Evolutionary conservation across 2,797 vertebrate species (phyloP).

Genomic region (Tapera naevia): DNA sequence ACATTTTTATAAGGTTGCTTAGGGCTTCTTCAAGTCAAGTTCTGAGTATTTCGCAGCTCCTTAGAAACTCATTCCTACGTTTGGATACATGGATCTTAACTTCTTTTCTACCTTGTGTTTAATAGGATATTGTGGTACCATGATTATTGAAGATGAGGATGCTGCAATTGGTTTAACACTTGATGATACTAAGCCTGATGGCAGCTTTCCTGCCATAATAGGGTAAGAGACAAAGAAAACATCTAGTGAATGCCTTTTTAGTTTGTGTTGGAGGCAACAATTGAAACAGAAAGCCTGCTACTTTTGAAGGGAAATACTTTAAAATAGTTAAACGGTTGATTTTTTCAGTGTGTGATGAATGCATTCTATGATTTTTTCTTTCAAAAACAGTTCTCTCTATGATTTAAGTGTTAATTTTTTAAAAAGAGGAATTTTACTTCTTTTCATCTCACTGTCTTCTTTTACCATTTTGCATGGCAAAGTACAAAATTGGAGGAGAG

Average conservation of each 20-base stretch:
- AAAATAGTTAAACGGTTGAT: not conserved
- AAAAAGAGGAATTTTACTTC: not conserved
- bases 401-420: not conserved
- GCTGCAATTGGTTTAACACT: constrained; percentile 89
- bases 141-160: constrained; percentile 95
- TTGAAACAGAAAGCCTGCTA: not conserved
- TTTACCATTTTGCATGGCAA: not conserved
- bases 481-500: not conserved
- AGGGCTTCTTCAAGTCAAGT: not conserved
- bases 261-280: not conserved
- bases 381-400: not conserved
- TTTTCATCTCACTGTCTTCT: not conserved
- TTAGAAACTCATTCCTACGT: not conserved
- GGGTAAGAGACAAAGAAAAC: constrained; percentile 78
- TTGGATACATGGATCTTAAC: not conserved
- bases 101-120: not conserved
- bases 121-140: constrained; percentile 91
- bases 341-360: not conserved
- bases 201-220: constrained; percentile 89
- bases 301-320: not conserved
- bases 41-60: not conserved
- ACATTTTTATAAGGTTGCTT: not conserved
- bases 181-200: constrained; percentile 96
- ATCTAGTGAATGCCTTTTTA: not conserved
- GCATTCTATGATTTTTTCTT: not conserved